Evolutionary conservation across 2,888 invertebrate species (phyloP).

Genomic region (Itoplectis maculator): DNA sequence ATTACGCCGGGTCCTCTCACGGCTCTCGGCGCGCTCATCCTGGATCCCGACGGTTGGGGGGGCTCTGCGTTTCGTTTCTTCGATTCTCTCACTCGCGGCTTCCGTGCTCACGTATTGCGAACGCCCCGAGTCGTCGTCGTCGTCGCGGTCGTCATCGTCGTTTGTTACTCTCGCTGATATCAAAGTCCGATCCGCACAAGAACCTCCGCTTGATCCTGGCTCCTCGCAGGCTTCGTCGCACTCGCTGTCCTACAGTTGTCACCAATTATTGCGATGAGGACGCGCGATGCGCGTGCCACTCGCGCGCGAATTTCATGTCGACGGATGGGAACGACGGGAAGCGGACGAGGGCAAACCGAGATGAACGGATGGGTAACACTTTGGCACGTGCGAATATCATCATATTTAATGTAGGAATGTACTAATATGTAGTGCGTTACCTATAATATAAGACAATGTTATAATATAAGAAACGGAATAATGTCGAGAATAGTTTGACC

Average conservation of each 20-base stretch:
- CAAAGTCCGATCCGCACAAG: constrained; percentile 40
- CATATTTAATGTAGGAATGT: background rate
- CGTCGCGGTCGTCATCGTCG: constrained; percentile 29
- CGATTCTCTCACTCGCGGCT: constrained; percentile 52
- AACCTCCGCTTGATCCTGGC: constrained; percentile 13
- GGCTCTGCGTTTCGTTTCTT: constrained; percentile 30
- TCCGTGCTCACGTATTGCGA: constrained; percentile 46
- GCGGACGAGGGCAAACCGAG: background rate
- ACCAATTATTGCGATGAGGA: constrained; percentile 66
- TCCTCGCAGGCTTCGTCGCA: constrained; percentile 53
- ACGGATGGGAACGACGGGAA: background rate
- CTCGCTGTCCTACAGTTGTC: constrained; percentile 64
- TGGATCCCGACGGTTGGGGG: constrained; percentile 63
- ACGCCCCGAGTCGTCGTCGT: constrained; percentile 31
- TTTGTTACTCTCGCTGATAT: constrained; percentile 57
- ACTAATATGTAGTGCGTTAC: background rate
- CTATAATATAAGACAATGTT: no score
- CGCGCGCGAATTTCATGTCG: background rate
- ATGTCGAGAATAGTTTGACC: constrained; percentile 49
- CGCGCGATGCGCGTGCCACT: constrained; percentile 41
- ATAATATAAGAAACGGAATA: constrained; percentile 33
- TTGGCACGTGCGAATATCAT: background rate
- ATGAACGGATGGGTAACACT: background rate
- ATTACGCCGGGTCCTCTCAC: constrained; percentile 74
- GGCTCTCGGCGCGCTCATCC: constrained; percentile 65